Conservation (phyloP, 2,888 invertebrate genomes). For the Argynnis bischoffii region DNA sequence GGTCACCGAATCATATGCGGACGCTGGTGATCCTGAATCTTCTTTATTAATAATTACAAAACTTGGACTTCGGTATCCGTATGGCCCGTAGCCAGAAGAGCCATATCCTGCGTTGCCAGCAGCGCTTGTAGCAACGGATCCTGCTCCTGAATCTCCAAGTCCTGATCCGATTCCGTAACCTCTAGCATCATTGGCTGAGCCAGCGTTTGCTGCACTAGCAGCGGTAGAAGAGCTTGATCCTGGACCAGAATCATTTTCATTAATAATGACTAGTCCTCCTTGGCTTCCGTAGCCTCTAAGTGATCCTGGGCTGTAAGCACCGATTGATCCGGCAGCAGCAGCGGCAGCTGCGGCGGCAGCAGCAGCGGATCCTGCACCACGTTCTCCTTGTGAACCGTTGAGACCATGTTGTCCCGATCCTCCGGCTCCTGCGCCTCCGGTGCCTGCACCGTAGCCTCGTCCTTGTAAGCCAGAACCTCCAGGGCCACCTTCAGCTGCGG, state of each 20-base stretch:
- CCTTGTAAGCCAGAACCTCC: neutral
- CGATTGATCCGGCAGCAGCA: neutral
- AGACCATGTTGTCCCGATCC: neutral
- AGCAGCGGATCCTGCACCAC: neutral
- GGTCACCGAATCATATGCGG: neutral
- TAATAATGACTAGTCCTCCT: neutral
- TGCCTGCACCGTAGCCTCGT: neutral
- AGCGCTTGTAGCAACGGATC: slow-evolving; percentile 1
- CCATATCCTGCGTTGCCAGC: slow-evolving; percentile 3
- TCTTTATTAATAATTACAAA: slow-evolving; percentile 36
- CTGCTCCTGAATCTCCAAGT: neutral
- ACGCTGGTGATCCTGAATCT: neutral
- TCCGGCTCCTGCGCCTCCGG: neutral
- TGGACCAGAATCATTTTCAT: slow-evolving; percentile 6
- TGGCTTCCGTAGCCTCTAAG: neutral
- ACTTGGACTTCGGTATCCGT: slow-evolving; percentile 15
- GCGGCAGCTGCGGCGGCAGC: neutral
- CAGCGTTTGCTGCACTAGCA: slow-evolving; percentile 13
- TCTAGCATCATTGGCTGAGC: no score
- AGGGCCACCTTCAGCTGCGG: neutral
- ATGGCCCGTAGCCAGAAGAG: neutral
- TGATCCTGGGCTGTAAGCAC: neutral
- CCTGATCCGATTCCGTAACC: slow-evolving; percentile 4
- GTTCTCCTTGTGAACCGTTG: no score
- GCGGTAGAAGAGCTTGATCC: slow-evolving; percentile 8